phyloP scores from a whole-genome alignment of 1,140 invertebrate genomes.

The Eumaeus atala region DNA sequence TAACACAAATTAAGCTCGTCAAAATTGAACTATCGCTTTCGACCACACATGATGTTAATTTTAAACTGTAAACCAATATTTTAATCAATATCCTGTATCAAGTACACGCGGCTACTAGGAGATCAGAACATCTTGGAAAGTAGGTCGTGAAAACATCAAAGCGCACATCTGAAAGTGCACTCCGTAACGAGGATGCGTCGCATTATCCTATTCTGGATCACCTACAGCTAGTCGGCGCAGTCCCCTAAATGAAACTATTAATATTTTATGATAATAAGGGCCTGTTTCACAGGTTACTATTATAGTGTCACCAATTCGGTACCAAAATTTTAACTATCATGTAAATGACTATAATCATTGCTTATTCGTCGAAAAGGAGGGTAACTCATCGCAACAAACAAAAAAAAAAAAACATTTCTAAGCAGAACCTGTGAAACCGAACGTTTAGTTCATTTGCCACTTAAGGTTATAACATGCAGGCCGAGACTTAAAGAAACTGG shows the following conservation, averaged over 20 bases:
- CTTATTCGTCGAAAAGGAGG: too few relatives aligned
- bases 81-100: too few relatives aligned
- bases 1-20: slow-evolving; percentile 13
- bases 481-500: too few relatives aligned
- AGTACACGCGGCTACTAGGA: neutral
- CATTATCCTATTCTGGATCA: slow-evolving; percentile 61
- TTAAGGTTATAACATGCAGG: too few relatives aligned
- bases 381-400: too few relatives aligned
- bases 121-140: slow-evolving; percentile 18
- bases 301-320: too few relatives aligned
- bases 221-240: slow-evolving; percentile 44
- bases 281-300: neutral
- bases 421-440: too few relatives aligned
- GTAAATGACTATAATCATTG: too few relatives aligned
- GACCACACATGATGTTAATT: slow-evolving; percentile 2
- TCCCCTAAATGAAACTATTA: slow-evolving; percentile 12
- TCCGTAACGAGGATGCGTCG: slow-evolving; percentile 53
- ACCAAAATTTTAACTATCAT: too few relatives aligned
- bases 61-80: too few relatives aligned
- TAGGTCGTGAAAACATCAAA: slow-evolving; percentile 35
- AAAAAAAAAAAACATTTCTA: too few relatives aligned
- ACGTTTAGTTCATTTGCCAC: too few relatives aligned
- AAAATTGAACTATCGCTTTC: neutral
- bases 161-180: slow-evolving; percentile 41
- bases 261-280: slow-evolving; percentile 9